These are phyloP conservation scores for Cepaea nemoralis DNA, from an alignment of 1,140 invertebrate genomes.

Conservation along the genomic window DNA sequence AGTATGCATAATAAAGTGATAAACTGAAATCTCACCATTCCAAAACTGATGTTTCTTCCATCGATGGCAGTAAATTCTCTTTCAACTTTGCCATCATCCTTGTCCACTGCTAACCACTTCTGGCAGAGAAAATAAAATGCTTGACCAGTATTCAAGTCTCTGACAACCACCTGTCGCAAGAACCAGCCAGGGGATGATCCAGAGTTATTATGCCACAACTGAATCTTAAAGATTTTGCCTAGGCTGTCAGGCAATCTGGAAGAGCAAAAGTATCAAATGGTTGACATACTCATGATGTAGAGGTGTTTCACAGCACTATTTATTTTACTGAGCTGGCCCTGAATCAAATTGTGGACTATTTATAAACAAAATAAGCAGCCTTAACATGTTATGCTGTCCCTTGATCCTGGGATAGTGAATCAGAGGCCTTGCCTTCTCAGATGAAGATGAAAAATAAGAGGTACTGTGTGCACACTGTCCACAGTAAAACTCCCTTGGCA, in stretches of 20 bases:
- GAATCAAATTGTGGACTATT: too few species aligned
- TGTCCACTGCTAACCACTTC: conserved; percentile 71
- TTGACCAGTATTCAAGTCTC: conserved; percentile 65
- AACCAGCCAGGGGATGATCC: conserved; percentile 69
- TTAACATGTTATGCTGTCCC: too few species aligned
- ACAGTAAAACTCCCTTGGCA: too few species aligned
- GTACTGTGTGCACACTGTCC: too few species aligned
- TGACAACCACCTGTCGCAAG: conserved; percentile 66
- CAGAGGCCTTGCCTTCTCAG: too few species aligned
- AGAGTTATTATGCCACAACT: conserved; percentile 71
- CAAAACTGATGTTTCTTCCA: conserved; percentile 61
- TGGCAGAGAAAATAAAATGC: conserved; percentile 70
- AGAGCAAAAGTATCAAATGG: background rate
- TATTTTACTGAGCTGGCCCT: too few species aligned
- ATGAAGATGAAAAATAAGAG: too few species aligned
- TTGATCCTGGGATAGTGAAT: too few species aligned
- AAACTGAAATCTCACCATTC: conserved; percentile 61
- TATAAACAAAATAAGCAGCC: too few species aligned
- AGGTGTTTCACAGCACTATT: too few species aligned
- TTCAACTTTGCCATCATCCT: conserved; percentile 72
- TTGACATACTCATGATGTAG: too few species aligned
- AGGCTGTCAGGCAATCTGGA: conserved; percentile 67
- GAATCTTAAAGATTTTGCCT: conserved; percentile 68
- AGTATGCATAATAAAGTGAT: too few species aligned
- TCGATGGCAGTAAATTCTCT: conserved; percentile 68